These are phyloP conservation scores for Lepidurus couesii DNA, from an alignment of 1,140 invertebrate genomes.

Conservation along the genomic window DNA sequence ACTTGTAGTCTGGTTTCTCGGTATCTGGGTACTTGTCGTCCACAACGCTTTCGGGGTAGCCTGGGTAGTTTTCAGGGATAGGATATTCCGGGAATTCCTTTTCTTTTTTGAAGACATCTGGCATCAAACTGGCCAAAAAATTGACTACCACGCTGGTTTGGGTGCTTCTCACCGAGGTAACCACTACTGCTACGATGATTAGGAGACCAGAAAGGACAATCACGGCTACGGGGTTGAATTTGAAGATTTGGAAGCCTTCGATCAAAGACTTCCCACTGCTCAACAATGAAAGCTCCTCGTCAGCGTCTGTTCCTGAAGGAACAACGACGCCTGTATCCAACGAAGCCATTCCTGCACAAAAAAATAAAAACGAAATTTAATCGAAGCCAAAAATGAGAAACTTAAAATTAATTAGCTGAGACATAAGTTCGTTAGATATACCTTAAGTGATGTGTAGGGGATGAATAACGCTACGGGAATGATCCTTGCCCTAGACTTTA, in stretches of 20 bases:
- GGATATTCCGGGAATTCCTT: background rate
- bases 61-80: background rate
- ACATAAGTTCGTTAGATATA: background rate
- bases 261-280: conserved; percentile 3
- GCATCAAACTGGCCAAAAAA: background rate
- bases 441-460: background rate
- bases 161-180: background rate
- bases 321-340: background rate
- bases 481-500: background rate
- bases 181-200: background rate
- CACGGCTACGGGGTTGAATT: background rate
- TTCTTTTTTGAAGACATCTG: background rate
- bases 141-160: background rate
- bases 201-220: background rate
- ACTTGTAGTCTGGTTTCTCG: background rate
- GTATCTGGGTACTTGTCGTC: background rate
- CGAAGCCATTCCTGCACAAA: background rate
- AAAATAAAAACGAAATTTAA: background rate
- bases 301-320: background rate
- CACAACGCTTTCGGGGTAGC: background rate
- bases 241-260: background rate
- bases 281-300: background rate
- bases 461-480: background rate
- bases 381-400: no score
- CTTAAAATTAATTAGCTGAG: background rate